These are phyloP conservation scores for Chlorodrepanis virens DNA, from an alignment of 2,113 vertebrate genomes.

Conservation along the genomic window DNA sequence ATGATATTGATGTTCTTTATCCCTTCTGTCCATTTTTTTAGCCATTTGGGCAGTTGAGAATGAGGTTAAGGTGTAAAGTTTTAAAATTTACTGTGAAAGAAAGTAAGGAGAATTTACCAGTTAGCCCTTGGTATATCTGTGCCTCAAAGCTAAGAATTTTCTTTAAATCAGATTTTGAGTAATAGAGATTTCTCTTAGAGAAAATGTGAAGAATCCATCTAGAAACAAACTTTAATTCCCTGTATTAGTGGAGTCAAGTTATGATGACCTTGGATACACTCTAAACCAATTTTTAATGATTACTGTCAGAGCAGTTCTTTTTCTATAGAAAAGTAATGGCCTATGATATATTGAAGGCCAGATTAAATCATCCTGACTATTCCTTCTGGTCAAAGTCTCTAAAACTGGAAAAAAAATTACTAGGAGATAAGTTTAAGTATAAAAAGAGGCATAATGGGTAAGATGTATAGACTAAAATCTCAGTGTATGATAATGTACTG, in stretches of 20 bases:
- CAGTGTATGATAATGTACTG: neutral
- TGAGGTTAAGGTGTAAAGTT: neutral
- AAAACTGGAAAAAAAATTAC: neutral
- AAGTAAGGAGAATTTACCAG: neutral
- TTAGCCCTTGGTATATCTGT: neutral
- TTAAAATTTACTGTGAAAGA: neutral
- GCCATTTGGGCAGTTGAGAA: neutral
- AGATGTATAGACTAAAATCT: neutral
- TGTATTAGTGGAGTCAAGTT: neutral
- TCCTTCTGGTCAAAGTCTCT: neutral
- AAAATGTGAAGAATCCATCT: neutral
- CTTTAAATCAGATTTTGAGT: neutral
- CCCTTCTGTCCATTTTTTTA: neutral
- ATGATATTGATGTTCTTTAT: neutral
- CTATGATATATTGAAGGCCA: neutral
- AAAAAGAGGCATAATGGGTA: neutral
- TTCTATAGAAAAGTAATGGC: neutral
- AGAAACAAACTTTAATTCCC: neutral
- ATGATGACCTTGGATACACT: neutral
- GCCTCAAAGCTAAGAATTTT: neutral
- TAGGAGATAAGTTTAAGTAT: neutral
- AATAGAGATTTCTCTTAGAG: neutral
- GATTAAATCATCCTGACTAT: neutral
- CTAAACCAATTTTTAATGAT: constrained; percentile 13
- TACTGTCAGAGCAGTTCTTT: neutral